phyloP scores from a whole-genome alignment of 2,888 invertebrate genomes.

The Crepidodera aurea region DNA sequence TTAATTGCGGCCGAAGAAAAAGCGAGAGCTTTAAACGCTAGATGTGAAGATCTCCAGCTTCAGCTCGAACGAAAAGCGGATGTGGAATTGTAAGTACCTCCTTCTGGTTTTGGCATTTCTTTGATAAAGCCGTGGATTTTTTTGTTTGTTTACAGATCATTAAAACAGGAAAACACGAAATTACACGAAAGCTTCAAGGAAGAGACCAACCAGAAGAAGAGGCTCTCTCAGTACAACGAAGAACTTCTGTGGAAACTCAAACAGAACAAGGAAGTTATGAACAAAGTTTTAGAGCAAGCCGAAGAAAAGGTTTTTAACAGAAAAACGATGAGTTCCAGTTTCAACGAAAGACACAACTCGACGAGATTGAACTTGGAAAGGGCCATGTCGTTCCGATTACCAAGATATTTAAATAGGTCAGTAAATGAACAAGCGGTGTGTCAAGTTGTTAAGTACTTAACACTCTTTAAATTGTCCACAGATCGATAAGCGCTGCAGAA shows the following conservation, averaged over 20 bases:
- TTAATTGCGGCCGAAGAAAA: conserved; percentile 76
- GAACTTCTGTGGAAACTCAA: conserved; percentile 87
- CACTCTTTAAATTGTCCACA: neutral
- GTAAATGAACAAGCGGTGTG: conserved; percentile 8
- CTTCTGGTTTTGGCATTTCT: neutral
- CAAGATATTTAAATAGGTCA: conserved; percentile 46
- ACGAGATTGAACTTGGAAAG: conserved; percentile 49
- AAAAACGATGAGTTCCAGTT: conserved; percentile 53
- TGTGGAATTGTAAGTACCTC: conserved; percentile 72
- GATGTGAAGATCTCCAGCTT: conserved; percentile 85
- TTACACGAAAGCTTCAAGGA: conserved; percentile 77
- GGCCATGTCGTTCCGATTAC: conserved; percentile 54
- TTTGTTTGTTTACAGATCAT: conserved; percentile 67
- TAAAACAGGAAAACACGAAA: conserved; percentile 75
- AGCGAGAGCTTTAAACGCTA: conserved; percentile 79
- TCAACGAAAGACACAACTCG: conserved; percentile 52
- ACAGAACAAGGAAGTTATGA: conserved; percentile 79
- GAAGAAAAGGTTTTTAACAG: conserved; percentile 49
- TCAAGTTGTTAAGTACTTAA: too few species aligned
- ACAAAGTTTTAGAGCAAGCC: conserved; percentile 58
- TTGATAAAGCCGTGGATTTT: neutral
- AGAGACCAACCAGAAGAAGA: conserved; percentile 79
- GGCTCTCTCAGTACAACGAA: conserved; percentile 84
- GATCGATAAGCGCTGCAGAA: neutral
- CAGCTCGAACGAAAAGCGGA: conserved; percentile 75